phyloP scores from a whole-genome alignment of 1,140 invertebrate genomes.

The Drosophila pachea region DNA sequence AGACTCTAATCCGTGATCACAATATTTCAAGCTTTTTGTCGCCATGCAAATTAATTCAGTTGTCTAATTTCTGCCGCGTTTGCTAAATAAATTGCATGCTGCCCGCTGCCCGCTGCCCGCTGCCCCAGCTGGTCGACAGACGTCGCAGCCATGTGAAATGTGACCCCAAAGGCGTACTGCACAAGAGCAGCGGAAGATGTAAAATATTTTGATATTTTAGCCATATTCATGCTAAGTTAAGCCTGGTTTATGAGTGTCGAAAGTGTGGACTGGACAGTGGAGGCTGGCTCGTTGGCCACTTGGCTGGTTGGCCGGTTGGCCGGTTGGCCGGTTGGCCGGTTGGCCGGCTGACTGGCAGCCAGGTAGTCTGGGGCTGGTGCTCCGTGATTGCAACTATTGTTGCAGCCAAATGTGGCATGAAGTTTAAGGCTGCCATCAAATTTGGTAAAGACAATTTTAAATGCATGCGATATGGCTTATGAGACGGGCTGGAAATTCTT shows the following conservation, averaged over 20 bases:
- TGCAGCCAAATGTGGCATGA: conserved; percentile 73
- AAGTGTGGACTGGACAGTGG: conserved; percentile 33
- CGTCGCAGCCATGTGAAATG: conserved; percentile 42
- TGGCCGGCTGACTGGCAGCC: conserved; percentile 8
- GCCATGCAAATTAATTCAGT: conserved; percentile 72
- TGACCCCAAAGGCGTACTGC: conserved; percentile 30
- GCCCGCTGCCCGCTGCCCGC: conserved; percentile 25
- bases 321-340: conserved; percentile 13
- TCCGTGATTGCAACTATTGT: conserved; percentile 76
- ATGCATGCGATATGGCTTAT: conserved; percentile 65
- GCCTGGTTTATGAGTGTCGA: conserved; percentile 76
- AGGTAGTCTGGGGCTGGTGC: conserved; percentile 22
- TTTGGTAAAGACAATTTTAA: conserved; percentile 76
- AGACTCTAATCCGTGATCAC: conserved; percentile 46
- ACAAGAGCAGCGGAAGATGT: conserved; percentile 37
- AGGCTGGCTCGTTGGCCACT: not conserved
- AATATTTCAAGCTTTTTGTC: conserved; percentile 77
- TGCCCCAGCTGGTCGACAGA: conserved; percentile 4
- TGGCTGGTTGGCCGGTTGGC: conserved; percentile 16
- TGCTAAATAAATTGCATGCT: conserved; percentile 67
- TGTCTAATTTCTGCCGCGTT: conserved; percentile 72
- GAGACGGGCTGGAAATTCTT: conserved; percentile 60
- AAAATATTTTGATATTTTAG: conserved; percentile 76
- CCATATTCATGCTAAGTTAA: conserved; percentile 76
- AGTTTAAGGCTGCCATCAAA: conserved; percentile 77